Base-by-base conservation (phyloP, 2,888 invertebrate genomes). In the Xylota sylvarum region DNA sequence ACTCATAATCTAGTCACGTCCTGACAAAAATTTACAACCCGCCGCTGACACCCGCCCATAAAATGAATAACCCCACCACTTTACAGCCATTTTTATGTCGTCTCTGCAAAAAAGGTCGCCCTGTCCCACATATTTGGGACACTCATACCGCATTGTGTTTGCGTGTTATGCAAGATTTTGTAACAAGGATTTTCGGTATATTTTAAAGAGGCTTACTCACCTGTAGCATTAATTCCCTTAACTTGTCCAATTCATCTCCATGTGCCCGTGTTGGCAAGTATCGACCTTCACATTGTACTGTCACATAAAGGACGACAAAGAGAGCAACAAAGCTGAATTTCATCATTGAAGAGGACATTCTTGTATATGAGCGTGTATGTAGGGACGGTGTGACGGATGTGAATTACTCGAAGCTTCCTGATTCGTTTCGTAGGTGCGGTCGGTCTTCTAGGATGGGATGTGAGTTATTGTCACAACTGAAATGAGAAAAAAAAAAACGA, bases 151-250 rank as follows among this genome's bases (percentile, higher is more conserved):
- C 23, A 9, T 9, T 35, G 5, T 35, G 35, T 35, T 35, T 37
- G 9, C 9, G 9, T 35, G n/a, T n/a, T 46, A 19, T 27, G 17
- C 32, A 35, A 17, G 35, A 40, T 46, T 52, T 14, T 43, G 27
- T 32, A 50, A 37, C 37, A 40, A 64, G 23, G 37, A 30, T 19
- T 65, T 50, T 27, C 19, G 32, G 40, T 10, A 50, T 76, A 43
- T 46, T 77, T 40, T n/a, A 62, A 73, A 37, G 37, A 9, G 9
- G 19, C 40, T 30, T 0, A 92, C 94, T 93, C 91, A 94, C 94
- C 92, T 94, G 94, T 92, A 93, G 93, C 91, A 94, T 92, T 88
- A 94, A 90, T 89, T 94, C 94, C 88, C 93, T 91, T 88, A 94
- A 90, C 91, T 94, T 94, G 89, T 94, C 94, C 90, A 94, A 90